Percentiles rank a stretch among this genome's conserved stretches.
Evolutionary conservation across 2,113 vertebrate genomes (phyloP).

Genomic region (Alaudala cheleensis): DNA sequence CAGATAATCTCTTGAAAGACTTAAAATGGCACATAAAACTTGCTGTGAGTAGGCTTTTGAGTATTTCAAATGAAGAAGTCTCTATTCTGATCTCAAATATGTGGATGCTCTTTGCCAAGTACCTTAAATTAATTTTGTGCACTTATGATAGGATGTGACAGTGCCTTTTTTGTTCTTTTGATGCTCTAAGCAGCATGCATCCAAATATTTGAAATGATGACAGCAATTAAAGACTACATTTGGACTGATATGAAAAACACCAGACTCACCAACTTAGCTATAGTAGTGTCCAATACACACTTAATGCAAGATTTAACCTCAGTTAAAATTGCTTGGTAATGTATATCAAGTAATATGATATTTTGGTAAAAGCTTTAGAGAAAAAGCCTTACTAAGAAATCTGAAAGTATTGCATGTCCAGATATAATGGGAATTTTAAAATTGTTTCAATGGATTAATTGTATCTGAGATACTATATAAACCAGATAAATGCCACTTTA

Average conservation of each 20-base stretch:
- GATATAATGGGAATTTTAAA: background rate
- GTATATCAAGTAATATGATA: background rate
- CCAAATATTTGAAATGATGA: conserved; percentile 19
- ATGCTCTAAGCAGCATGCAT: background rate
- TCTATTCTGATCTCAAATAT: background rate
- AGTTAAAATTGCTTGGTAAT: conserved; percentile 33
- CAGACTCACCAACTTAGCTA: background rate
- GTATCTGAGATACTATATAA: background rate
- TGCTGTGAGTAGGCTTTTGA: background rate
- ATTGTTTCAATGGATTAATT: background rate
- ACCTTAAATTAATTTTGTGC: background rate
- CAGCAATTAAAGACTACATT: conserved; percentile 1
- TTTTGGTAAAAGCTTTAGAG: conserved; percentile 44
- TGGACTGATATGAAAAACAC: background rate
- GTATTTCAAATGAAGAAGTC: background rate
- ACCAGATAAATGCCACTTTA: background rate
- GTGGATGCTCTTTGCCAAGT: background rate
- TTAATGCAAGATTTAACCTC: background rate
- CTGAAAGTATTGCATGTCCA: background rate
- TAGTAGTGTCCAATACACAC: background rate
- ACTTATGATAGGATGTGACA: background rate
- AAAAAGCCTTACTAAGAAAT: conserved; percentile 14
- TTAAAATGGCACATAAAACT: background rate
- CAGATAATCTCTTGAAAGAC: background rate
- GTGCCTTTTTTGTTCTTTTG: conserved; percentile 3